Conservation (phyloP, 35 echinoderm and acorn worm genomes). For the Eucidaris tribuloides region DNA sequence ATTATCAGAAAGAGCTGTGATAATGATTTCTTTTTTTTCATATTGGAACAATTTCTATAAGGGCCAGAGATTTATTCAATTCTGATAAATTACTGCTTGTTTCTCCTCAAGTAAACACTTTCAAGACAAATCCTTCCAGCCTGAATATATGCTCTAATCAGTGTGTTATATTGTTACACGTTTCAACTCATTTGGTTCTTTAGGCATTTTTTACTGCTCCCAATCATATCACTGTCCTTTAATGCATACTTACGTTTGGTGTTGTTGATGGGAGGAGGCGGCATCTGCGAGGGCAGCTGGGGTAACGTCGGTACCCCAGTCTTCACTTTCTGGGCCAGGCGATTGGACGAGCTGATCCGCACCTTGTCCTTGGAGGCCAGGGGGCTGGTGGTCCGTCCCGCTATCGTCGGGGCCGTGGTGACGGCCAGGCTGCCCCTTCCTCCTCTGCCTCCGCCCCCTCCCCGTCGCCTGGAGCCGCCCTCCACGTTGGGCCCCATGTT, state of each 20-base stretch:
- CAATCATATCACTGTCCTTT: no score
- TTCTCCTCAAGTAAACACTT: no score
- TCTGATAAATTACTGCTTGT: no score
- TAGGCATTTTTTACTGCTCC: no score
- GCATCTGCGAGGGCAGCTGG: constrained; percentile 46
- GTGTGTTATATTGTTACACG: no score
- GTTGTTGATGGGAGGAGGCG: constrained; percentile 6
- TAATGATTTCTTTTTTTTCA: no score
- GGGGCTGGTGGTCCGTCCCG: constrained; percentile 44
- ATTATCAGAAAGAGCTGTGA: no score
- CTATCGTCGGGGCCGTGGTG: constrained; percentile 31
- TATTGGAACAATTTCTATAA: no score
- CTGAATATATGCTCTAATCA: no score
- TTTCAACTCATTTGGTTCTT: no score
- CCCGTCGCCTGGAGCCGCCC: not conserved
- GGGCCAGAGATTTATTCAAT: no score
- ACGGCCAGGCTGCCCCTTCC: constrained; percentile 22
- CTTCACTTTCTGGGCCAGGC: constrained; percentile 76
- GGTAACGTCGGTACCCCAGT: constrained; percentile 50
- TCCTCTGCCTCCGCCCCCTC: constrained; percentile 7
- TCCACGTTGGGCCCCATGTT: constrained; percentile 72
- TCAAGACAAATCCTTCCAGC: no score
- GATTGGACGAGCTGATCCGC: constrained; percentile 24
- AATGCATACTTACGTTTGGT: constrained; percentile 85
- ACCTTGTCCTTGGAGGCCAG: constrained; percentile 30